Evolutionary conservation across 2,888 invertebrate genomes (phyloP), one percentile per base, ranked within the genome.

Genomic region (Cremastinae sp.): DNA sequence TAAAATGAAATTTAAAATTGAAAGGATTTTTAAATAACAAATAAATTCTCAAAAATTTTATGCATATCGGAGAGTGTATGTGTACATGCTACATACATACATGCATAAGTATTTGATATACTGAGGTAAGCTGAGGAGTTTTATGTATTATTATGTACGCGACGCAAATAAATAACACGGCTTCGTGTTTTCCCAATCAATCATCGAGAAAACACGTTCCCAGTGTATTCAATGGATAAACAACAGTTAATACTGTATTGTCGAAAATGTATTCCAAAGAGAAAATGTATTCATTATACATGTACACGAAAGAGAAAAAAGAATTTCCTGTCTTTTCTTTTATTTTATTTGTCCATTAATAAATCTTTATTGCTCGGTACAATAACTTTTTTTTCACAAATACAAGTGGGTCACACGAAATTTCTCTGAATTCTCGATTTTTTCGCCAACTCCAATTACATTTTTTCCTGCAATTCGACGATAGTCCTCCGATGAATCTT

Each of bases 361-460:
- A 47, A 78, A 62, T 72, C 69, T 82, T 82, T 83, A 83, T 83
- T 83, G 80, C 78, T 81, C 66, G 12, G 71, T 78, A 81, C 74
- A 79, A 81, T 76, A 61, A 65, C 20, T 12, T 41, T 79, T 65
- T 53, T 80, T n/a, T n/a, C n/a, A 79, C 79, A 68, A 69, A 62
- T 43, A 62, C 66, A 62, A 41, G 10, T 8, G 28, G 35, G 43
- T 71, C n/a, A 53, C 61, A 77, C 49, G 43, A 61, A 69, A 37
- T 74, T 16, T 53, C 61, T 35, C 8, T 61, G 22, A 2, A 1
- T 45, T 43, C 35, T 51, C 28, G 37, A 28, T 20, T 28, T 45
- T 56, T 18, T 2, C 9, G 18, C 16, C 12, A 39, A 28, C 56
- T 16, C 14, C 16, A 14, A 55, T 43, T 18, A 58, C 18, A 35